Evolutionary conservation across 2,888 invertebrate genomes (phyloP).

Genomic region (Drosophila paramelanica): DNA sequence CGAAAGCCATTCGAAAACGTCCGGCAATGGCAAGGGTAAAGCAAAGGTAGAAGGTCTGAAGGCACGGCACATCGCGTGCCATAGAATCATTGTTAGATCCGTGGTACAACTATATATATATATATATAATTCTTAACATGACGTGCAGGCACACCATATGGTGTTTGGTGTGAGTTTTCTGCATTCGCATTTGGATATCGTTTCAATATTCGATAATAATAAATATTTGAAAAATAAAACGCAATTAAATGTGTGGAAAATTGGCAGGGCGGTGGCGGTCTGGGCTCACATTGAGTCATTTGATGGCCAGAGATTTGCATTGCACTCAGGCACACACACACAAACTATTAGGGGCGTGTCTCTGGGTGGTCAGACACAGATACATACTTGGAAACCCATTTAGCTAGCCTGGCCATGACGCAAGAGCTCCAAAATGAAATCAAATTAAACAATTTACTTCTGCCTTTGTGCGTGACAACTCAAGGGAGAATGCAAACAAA

Average conservation of each 20-base stretch:
- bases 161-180: slow-evolving; percentile 1
- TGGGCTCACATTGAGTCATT: slow-evolving; percentile 67
- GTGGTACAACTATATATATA: slow-evolving; percentile 24
- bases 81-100: slow-evolving; percentile 49
- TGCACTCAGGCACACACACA: slow-evolving; percentile 29
- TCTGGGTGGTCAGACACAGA: slow-evolving; percentile 8
- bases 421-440: slow-evolving; percentile 72
- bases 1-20: slow-evolving; percentile 32
- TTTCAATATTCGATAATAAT: slow-evolving; percentile 77
- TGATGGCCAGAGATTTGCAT: slow-evolving; percentile 62
- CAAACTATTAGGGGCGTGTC: slow-evolving; percentile 39
- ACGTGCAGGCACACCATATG: slow-evolving; percentile 50
- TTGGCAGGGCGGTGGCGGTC: slow-evolving; percentile 35
- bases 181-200: slow-evolving; percentile 48
- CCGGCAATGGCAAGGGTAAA: background rate
- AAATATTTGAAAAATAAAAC: slow-evolving; percentile 80
- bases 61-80: slow-evolving; percentile 68
- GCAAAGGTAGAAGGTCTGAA: slow-evolving; percentile 21
- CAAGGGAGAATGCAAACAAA: slow-evolving; percentile 80
- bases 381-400: slow-evolving; percentile 19
- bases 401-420: slow-evolving; percentile 56
- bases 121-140: slow-evolving; percentile 29
- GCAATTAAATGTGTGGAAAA: slow-evolving; percentile 71
- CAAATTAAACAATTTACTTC: slow-evolving; percentile 81
- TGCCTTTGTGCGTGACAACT: slow-evolving; percentile 81